Base-by-base conservation (phyloP, 53 echinoderm and acorn worm species). In the Arbacia lixula region DNA sequence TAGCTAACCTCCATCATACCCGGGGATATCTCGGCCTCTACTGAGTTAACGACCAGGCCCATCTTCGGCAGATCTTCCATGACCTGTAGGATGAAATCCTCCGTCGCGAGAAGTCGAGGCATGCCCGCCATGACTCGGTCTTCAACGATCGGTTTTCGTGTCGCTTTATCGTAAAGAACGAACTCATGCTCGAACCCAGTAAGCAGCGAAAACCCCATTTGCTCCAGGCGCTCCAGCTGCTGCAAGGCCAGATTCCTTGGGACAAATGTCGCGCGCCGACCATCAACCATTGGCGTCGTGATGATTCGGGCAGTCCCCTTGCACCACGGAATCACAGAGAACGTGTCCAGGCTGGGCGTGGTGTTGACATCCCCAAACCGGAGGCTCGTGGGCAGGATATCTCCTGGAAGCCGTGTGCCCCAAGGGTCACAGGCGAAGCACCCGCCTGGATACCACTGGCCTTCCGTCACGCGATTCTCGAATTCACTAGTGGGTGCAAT, bases 1-100 rank as follows among this genome's bases (percentile, higher is more conserved):
- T 80, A 80, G 1, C 71, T 17, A 9, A 90, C 72, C 54, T 86
- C 90, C 16, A 63, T 41, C 42, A 76, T 65, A 11, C 87, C 87
- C 3, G 91, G 83, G 5, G 61, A 56, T 22, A 57, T 58, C 53
- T 91, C 87, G 43, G 83, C 58, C 33, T 91, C 87, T 16, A 86
- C 37, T 28, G 64, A 62, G 26, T 91, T 83, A 4, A 91, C 32
- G 35, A 78, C 66, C 3, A 91, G 37, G 5, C 87, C 91, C 6
- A 87, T 35, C 53, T 83, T 41, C 10, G 78, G 86, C 56, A 91
- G 27, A 22, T 83, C 60, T 4, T 73, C 64, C 27, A 61, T 36
- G 46, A 86, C 30, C 57, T 87, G 83, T 14, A 60, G 20, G 43
- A 83, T 38, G 38, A 83, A 87, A 1, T 62, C 67, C 12, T 60